Evolutionary conservation across 2,797 vertebrate genomes (phyloP).

Genomic region (Dicrostonyx torquatus): DNA sequence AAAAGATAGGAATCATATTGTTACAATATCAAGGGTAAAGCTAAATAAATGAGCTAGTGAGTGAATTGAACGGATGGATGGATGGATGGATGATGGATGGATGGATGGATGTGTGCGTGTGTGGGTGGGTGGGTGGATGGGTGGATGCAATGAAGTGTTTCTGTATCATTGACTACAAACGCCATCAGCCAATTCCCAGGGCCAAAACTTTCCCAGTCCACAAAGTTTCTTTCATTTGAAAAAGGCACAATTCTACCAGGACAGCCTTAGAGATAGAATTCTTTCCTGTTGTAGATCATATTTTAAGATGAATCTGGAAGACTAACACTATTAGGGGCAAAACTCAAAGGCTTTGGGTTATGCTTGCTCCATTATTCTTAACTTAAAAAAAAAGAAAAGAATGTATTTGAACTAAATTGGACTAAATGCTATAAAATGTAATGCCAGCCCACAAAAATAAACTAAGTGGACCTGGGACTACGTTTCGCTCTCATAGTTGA

Average conservation of each 20-base stretch:
- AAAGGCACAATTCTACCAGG: slow-evolving; percentile 37
- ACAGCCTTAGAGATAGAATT: background rate
- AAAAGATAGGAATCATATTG: background rate
- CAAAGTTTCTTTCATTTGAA: slow-evolving; percentile 25
- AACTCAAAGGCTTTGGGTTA: slow-evolving; percentile 54
- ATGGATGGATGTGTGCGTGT: background rate
- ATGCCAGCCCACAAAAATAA: slow-evolving; percentile 63
- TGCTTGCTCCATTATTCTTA: slow-evolving; percentile 59
- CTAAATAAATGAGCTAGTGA: background rate
- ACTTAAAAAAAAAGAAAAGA: slow-evolving; percentile 24
- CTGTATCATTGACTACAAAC: background rate
- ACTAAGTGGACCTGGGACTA: slow-evolving; percentile 60
- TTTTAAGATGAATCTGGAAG: slow-evolving; percentile 49
- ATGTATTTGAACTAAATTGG: slow-evolving; percentile 71
- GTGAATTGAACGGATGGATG: background rate
- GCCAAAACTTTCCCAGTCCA: slow-evolving; percentile 29
- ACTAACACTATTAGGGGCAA: slow-evolving; percentile 23
- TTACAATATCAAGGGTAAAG: background rate
- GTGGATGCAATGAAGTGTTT: background rate
- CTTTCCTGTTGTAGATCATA: slow-evolving; percentile 40
- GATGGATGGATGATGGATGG: background rate
- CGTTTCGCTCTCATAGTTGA: slow-evolving; percentile 78
- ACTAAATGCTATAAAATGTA: slow-evolving; percentile 74
- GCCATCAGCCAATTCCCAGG: background rate
- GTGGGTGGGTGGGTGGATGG: background rate